phyloP scores from a whole-genome alignment of 1,140 invertebrate genomes.

The Magallana ariakensis region DNA sequence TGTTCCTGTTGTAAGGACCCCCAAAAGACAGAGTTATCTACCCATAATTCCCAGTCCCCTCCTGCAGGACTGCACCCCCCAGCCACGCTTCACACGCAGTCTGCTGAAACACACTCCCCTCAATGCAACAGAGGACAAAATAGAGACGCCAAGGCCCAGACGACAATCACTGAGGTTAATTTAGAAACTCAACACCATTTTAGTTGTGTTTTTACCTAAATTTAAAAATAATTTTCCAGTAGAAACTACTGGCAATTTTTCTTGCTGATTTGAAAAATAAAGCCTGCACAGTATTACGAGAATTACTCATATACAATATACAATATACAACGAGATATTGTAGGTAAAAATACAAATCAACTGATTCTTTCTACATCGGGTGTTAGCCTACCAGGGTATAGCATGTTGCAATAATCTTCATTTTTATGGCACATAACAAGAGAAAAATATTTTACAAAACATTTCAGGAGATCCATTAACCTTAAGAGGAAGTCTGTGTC shows the following conservation, averaged over 20 bases:
- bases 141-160: not conserved
- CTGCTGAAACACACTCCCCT: not conserved
- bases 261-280: too few species aligned
- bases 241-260: not conserved
- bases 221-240: not conserved
- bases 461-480: slow-evolving; percentile 17
- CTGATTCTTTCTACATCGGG: too few species aligned
- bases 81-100: slow-evolving; percentile 51
- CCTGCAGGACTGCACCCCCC: slow-evolving; percentile 68
- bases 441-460: too few species aligned
- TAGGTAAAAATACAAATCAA: too few species aligned
- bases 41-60: slow-evolving; percentile 73
- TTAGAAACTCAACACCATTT: too few species aligned
- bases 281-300: too few species aligned
- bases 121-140: not conserved
- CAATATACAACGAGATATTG: too few species aligned
- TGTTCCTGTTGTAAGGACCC: slow-evolving; percentile 44
- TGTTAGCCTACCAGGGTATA: too few species aligned
- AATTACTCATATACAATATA: too few species aligned
- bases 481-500: slow-evolving; percentile 21
- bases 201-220: too few species aligned
- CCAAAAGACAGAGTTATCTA: slow-evolving; percentile 64
- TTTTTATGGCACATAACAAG: too few species aligned
- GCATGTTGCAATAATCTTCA: too few species aligned
- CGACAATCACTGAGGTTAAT: slow-evolving; percentile 14